Evolutionary conservation across 2,888 invertebrate genomes (phyloP).

Genomic region (Malachius bipustulatus): DNA sequence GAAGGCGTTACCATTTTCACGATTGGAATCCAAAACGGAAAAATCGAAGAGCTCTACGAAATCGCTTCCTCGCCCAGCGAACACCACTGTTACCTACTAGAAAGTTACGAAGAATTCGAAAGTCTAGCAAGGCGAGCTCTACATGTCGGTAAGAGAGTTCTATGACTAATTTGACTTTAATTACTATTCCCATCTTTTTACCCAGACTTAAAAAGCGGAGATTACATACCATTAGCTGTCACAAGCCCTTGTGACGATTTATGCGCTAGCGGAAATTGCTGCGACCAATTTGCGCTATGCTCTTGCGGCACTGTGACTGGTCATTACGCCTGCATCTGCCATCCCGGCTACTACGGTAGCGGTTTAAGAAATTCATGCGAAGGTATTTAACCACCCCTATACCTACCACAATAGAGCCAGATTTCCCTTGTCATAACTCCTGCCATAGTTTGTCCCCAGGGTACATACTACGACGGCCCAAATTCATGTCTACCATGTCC

Average conservation of each 20-base stretch:
- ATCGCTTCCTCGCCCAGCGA: conserved; percentile 52
- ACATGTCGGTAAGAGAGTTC: conserved; percentile 44
- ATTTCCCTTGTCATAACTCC: conserved; percentile 6
- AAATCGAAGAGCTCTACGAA: conserved; percentile 48
- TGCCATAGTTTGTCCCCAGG: conserved; percentile 48
- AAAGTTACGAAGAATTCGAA: conserved; percentile 57
- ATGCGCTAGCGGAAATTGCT: conserved; percentile 43
- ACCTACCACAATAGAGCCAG: no score
- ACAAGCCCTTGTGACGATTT: conserved; percentile 41
- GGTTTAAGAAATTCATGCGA: conserved; percentile 47
- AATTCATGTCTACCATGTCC: conserved; percentile 45
- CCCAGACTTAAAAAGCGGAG: conserved; percentile 49
- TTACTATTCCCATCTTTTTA: no score
- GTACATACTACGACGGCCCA: conserved; percentile 50
- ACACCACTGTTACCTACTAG: conserved; percentile 51
- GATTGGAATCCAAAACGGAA: conserved; percentile 51
- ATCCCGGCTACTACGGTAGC: conserved; percentile 51
- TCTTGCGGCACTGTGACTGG: conserved; percentile 56
- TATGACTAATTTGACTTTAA: background rate
- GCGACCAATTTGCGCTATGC: conserved; percentile 48
- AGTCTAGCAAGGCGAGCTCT: conserved; percentile 53
- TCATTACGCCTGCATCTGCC: conserved; percentile 55
- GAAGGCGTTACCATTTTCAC: conserved; percentile 43
- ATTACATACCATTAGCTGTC: conserved; percentile 41
- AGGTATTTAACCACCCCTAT: no score